Evolutionary conservation across 2,797 vertebrate genomes (phyloP), one percentile per base, ranked within the genome.

Genomic region (Lutjanus campechanus): DNA sequence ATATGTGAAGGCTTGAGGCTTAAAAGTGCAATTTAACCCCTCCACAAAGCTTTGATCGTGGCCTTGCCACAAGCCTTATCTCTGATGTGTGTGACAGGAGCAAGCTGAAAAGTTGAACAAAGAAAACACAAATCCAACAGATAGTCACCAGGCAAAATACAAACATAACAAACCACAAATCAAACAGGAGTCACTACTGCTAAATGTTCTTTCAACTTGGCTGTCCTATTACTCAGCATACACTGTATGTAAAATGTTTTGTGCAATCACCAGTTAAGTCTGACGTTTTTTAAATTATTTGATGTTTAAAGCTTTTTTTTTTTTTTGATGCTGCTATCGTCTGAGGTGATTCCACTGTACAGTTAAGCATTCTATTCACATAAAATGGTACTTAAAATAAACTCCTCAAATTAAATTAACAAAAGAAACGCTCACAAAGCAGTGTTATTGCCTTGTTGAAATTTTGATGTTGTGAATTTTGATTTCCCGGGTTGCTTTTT

Each of bases 41-140:
- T 89, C 82, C 73, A 87, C 85, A 92, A 91, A 95, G 92, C 91
- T 93, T 95, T 95, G 88, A 91, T 91, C 72, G 91, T 95, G 93
- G 94, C 91, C 89, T 93, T 94, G 93, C 91, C 93, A 94, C 91
- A 92, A 93, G 95, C 95, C 95, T 95, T 95, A 94, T 89, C 83
- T 88, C 75, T 77, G 77, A 88, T 58, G 86, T 90, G 87, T 84
- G 88, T 85, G 79, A 90, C 81, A 81, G 85, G 91, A 93, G 88
- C 87, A 85, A 88, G 90, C 82, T 87, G 69, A 88, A 82, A 87
- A 86, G 84, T 88, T 89, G 69, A 92, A 87, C 83, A 90, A 85
- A 83, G 72, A 76, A 36, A 36, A 76, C 88, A 85, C 83, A 25
- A 81, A 89, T 59, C 75, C 75, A 67, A 77, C 84, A 85, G 77